A percentile compares a stretch with the other conserved stretches of the same genome.
Evolutionary conservation across 1,140 invertebrate species (phyloP).

Genomic region (Papilio xuthus): DNA sequence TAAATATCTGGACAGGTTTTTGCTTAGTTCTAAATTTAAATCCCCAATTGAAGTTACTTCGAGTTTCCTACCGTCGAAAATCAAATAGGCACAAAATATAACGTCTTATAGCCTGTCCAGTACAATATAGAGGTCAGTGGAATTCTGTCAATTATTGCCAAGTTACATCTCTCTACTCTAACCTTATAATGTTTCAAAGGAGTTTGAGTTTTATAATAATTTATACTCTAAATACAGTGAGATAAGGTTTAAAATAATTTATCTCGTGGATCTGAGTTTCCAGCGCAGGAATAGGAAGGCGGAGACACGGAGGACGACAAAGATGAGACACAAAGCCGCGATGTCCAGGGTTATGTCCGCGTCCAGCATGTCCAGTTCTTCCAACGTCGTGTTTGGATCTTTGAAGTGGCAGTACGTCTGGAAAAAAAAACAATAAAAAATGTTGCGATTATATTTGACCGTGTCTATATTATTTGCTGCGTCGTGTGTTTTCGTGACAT

Average conservation of each 20-base stretch:
- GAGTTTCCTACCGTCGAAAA: too few species aligned
- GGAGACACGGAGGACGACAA: constrained; percentile 91
- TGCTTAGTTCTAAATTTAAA: too few species aligned
- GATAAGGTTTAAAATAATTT: constrained; percentile 59
- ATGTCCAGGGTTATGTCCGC: constrained; percentile 90
- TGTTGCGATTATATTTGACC: too few species aligned
- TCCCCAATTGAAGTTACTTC: too few species aligned
- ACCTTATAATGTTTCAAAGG: neutral
- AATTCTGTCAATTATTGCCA: constrained; percentile 13
- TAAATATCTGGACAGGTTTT: too few species aligned
- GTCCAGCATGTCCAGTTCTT: constrained; percentile 92
- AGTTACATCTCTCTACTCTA: neutral
- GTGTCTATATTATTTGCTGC: too few species aligned
- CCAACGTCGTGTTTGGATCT: constrained; percentile 93
- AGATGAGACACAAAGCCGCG: constrained; percentile 92
- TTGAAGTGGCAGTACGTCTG: constrained; percentile 94
- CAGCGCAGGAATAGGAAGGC: constrained; percentile 96
- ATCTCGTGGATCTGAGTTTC: constrained; percentile 90
- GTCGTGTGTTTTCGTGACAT: too few species aligned
- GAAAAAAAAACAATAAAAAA: constrained; percentile 34
- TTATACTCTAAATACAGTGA: constrained; percentile 39
- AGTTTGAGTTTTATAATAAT: constrained; percentile 8
- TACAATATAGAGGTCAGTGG: neutral
- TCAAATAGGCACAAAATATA: too few species aligned
- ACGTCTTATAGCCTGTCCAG: too few species aligned